Base-by-base conservation (phyloP, 2,888 invertebrate genomes). In the Orthosia gracilis region DNA sequence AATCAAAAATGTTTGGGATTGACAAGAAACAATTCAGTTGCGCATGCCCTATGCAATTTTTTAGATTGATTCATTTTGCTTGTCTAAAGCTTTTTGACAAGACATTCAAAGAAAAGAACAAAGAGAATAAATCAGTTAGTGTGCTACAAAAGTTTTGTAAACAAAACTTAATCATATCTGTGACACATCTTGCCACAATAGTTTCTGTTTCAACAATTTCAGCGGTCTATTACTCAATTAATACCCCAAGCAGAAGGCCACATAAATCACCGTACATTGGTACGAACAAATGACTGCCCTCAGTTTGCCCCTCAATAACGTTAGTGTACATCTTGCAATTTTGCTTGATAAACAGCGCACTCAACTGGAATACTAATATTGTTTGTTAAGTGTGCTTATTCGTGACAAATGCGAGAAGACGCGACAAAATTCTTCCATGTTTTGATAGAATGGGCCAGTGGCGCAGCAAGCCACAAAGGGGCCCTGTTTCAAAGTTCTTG, bases 211-310 rank as follows among this genome's bases (percentile, higher is more conserved):
- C 45, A 21, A 15, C 45, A 45, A 61, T 61, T 61, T 9, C 47
- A 52, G 65, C 62, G 73, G 73, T 82, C 80, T 68, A 68, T 57
- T 13, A 13, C 69, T 55, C 40, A 15, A 64, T 71, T 71, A 69
- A 65, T 83, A 83, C 81, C 49, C 65, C 2, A 52, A 68, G 17
- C 40, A 49, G 23, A 55, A 54, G 59, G 63, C 62, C 66, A 70
- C 80, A 85, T 86, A 78, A 86, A 78, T 82, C 85, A 86, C 62
- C 58, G 64, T 40, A 77, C 58, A 78, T 82, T 86, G 85, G 80
- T 80, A 23, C 52, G 59, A 83, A 86, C 76, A 84, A 86, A 82
- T 69, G 84, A 77, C 71, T 82, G 79, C 73, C 75, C 74, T 71
- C 65, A 52, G 71, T 63, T 77, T 71, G 71, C 26, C 57, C 77